A percentile compares a stretch with the other conserved stretches of the same genome.
Evolutionary conservation across 2,888 invertebrate genomes (phyloP).

Genomic region (Mayetiola destructor): DNA sequence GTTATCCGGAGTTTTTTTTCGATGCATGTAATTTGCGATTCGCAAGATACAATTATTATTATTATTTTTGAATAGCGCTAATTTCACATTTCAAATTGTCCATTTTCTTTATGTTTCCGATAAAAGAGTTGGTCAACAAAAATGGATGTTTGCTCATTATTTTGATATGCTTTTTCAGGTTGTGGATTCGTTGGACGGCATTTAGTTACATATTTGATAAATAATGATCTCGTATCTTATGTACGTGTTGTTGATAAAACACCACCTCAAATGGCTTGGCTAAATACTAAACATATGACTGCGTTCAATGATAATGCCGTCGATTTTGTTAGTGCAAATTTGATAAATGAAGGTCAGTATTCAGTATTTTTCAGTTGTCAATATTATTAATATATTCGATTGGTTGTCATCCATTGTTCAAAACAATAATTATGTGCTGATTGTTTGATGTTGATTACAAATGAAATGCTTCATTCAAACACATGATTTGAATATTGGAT

Average conservation of each 20-base stretch:
- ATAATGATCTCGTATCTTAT: constrained; percentile 57
- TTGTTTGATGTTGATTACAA: too few species aligned
- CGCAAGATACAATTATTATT: not conserved
- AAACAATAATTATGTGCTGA: too few species aligned
- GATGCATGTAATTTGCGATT: not conserved
- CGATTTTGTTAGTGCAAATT: constrained; percentile 81
- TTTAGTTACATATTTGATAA: constrained; percentile 64
- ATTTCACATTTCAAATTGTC: too few species aligned
- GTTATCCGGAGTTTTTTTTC: too few species aligned
- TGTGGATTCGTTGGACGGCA: constrained; percentile 89
- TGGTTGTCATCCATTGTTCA: not conserved
- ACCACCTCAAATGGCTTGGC: constrained; percentile 83
- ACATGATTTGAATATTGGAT: too few species aligned
- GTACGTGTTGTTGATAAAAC: constrained; percentile 83
- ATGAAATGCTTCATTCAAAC: too few species aligned
- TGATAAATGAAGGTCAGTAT: constrained; percentile 68
- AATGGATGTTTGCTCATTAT: too few species aligned
- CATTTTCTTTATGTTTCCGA: not conserved
- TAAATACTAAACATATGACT: constrained; percentile 57
- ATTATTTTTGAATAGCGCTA: not conserved
- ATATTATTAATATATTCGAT: not conserved
- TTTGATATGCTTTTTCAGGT: too few species aligned
- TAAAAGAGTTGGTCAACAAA: too few species aligned
- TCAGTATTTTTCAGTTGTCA: not conserved
- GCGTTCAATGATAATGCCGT: constrained; percentile 61